Conservation (phyloP, 2,797 vertebrate species). For the Anabas testudineus region DNA sequence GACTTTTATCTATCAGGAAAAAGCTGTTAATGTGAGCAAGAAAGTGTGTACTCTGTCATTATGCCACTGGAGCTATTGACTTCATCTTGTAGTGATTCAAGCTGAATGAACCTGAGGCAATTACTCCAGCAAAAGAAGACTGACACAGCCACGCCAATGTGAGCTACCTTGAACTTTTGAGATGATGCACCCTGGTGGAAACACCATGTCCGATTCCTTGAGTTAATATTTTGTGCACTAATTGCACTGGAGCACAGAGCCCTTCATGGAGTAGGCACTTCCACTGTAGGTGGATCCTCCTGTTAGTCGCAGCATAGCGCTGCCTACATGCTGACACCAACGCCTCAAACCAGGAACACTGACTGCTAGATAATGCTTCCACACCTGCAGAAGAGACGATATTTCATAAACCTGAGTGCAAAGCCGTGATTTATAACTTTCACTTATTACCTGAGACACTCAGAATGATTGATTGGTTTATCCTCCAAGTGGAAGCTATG, state of each 20-base stretch:
- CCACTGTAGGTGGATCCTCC: slow-evolving; percentile 53
- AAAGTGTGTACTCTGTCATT: slow-evolving; percentile 73
- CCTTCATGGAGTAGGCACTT: slow-evolving; percentile 57
- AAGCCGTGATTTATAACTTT: slow-evolving; percentile 71
- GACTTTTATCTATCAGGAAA: slow-evolving; percentile 79
- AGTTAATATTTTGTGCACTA: slow-evolving; percentile 72
- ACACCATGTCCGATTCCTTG: slow-evolving; percentile 57
- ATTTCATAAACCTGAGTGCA: slow-evolving; percentile 78
- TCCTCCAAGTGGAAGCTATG: slow-evolving; percentile 67
- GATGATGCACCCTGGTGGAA: slow-evolving; percentile 47
- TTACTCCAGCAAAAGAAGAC: slow-evolving; percentile 59
- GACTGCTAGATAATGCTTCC: slow-evolving; percentile 59
- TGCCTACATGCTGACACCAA: slow-evolving; percentile 44
- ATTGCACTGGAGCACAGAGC: slow-evolving; percentile 61
- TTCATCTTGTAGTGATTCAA: slow-evolving; percentile 56
- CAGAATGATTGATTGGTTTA: slow-evolving; percentile 75
- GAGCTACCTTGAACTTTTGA: slow-evolving; percentile 72
- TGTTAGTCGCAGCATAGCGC: slow-evolving; percentile 49
- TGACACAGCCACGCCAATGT: slow-evolving; percentile 38
- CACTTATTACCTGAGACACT: slow-evolving; percentile 76
- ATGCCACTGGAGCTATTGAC: slow-evolving; percentile 59
- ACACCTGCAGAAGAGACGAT: slow-evolving; percentile 64
- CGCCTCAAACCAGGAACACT: slow-evolving; percentile 37
- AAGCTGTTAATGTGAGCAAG: slow-evolving; percentile 73
- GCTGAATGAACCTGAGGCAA: slow-evolving; percentile 60